Base-by-base conservation (phyloP, 2,113 vertebrate genomes). In the Aythya baeri region DNA sequence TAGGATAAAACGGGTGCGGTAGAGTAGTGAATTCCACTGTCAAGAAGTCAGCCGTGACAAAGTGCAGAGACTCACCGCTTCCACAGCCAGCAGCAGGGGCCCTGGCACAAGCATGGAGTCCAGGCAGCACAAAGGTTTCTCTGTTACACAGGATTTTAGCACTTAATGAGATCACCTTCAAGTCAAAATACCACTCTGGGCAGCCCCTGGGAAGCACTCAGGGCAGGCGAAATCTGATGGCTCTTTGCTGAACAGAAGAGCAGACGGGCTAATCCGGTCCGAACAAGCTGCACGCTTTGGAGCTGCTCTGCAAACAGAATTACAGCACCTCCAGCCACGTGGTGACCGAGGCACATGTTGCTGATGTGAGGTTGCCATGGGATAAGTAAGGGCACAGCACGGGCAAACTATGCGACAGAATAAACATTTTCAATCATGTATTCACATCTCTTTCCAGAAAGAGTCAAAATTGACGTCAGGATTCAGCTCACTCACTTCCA, bases 391-490 rank as follows among this genome's bases (percentile, higher is more conserved):
- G 74, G 41, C 54, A 36, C 20, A 27, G 13, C 61, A 32, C 7
- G 32, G 34, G 57, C 50, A 52, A 57, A 55, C 18, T 13, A 0
- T 27, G 25, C 15, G 27, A 27, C 1, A 7, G 79, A 23, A 62
- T 32, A 36, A 65, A 5, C 2, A 4, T 57, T 49, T 77, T 41
- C 73, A 34, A 4, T 36, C 1, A 0, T 38, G 2, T 17, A 34
- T 34, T 65, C 61, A 7, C 9, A 2, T 57, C 31, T 80, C 25
- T 46, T 86, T 77, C 82, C 25, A 44, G 46, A 34, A 59, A 27
- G 27, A 61, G 73, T 52, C 7, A 41, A 76, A 83, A 61, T 0
- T 65, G 44, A 52, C 0, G 2, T 88, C 65, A 71, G 29, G 36
- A 65, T 78, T 81, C 46, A 43, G 27, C 44, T 91, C 3, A 1